Evolutionary conservation across 2,113 vertebrate species (phyloP).

Genomic region (Chionomys nivalis): DNA sequence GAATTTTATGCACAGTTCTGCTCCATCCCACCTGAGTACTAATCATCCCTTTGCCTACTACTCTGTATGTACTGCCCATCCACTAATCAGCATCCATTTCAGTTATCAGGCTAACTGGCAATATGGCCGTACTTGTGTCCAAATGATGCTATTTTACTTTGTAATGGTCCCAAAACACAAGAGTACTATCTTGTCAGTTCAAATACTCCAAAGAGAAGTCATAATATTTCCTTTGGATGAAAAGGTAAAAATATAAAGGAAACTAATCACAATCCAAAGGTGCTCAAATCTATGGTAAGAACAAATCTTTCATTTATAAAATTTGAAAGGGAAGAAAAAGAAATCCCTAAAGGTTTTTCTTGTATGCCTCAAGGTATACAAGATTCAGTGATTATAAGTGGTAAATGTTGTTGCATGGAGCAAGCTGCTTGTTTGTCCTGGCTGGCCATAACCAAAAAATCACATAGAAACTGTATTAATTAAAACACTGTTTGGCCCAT

Average conservation of each 20-base stretch:
- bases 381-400: neutral
- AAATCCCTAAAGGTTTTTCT: neutral
- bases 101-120: neutral
- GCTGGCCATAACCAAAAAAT: no score
- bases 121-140: neutral
- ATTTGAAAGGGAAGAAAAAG: neutral
- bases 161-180: neutral
- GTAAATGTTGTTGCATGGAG: neutral
- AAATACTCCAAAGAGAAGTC: neutral
- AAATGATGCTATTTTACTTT: neutral
- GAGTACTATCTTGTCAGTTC: neutral
- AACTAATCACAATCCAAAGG: neutral
- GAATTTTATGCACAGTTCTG: neutral
- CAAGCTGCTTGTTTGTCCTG: no score
- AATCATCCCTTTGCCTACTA: neutral
- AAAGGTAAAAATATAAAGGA: neutral
- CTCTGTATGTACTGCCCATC: neutral
- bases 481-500: no score
- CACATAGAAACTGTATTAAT: no score
- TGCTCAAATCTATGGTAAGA: neutral
- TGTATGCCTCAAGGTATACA: neutral
- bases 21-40: neutral
- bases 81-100: neutral
- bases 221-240: neutral
- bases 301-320: neutral